Evolutionary conservation across 1,140 invertebrate genomes (phyloP).

Genomic region (Anadara kagoshimensis): DNA sequence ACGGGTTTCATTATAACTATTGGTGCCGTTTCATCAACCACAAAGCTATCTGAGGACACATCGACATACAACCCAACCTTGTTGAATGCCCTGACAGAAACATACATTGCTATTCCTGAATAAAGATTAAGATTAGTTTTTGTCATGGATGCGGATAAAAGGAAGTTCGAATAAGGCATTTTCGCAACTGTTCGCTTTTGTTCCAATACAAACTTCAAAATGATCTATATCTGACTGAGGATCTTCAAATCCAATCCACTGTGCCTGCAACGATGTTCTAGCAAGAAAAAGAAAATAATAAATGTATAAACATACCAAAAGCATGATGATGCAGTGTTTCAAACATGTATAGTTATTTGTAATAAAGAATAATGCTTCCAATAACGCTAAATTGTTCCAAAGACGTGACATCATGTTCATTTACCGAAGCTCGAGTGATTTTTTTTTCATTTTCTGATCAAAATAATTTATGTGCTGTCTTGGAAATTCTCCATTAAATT

Average conservation of each 20-base stretch:
- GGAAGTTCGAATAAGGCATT: slow-evolving; percentile 9
- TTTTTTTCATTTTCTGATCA: no score
- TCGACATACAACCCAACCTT: slow-evolving; percentile 32
- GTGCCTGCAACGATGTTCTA: slow-evolving; percentile 32
- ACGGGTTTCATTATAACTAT: slow-evolving; percentile 13
- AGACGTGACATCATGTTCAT: no score
- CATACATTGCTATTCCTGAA: slow-evolving; percentile 23
- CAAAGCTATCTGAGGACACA: slow-evolving; percentile 43
- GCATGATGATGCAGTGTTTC: no score
- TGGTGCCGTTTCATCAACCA: slow-evolving; percentile 44
- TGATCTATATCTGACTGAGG: slow-evolving; percentile 51
- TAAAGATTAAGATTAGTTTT: slow-evolving; percentile 34
- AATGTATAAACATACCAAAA: no score
- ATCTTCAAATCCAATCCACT: slow-evolving; percentile 52
- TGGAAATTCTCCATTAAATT: no score
- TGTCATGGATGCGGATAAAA: slow-evolving; percentile 23
- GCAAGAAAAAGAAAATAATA: not conserved
- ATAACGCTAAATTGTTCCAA: no score
- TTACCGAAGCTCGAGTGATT: no score
- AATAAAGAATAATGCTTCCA: no score
- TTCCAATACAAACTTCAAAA: slow-evolving; percentile 49
- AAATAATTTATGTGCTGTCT: no score
- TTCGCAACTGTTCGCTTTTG: slow-evolving; percentile 27
- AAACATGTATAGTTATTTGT: no score
- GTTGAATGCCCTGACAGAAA: slow-evolving; percentile 46